Percentiles rank a stretch among this genome's conserved stretches.
phyloP scores from a whole-genome alignment of 2,888 invertebrate species.

The Taphrorychus bicolor region DNA sequence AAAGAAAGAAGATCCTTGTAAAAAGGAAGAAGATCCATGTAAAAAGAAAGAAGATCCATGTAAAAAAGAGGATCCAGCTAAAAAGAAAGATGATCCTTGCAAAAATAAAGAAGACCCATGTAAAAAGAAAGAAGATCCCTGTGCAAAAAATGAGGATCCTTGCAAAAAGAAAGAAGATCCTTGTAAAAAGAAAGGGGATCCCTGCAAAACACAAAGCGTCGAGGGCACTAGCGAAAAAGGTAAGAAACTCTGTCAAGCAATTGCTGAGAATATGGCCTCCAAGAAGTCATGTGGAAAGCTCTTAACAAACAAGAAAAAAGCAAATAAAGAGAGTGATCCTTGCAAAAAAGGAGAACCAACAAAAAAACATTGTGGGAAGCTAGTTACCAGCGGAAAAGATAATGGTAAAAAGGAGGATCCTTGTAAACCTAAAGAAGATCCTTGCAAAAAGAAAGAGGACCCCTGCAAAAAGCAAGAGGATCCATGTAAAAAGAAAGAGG shows the following conservation, averaged over 20 bases:
- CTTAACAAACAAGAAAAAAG: conserved; percentile 2
- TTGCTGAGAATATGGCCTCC: neutral
- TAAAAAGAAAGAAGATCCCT: no score
- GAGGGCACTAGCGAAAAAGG: neutral
- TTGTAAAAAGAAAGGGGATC: conserved; percentile 37
- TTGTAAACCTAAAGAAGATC: conserved; percentile 38
- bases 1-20: no score
- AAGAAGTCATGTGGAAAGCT: neutral
- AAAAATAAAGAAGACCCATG: conserved; percentile 36
- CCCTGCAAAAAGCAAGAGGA: conserved; percentile 41
- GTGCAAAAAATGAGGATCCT: no score
- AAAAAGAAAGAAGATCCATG: no score
- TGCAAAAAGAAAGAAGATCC: conserved; percentile 41
- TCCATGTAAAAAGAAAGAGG: no score
- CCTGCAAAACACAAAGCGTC: conserved; percentile 17
- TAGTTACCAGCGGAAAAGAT: conserved; percentile 15
- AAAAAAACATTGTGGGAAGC: no score
- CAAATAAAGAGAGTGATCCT: neutral
- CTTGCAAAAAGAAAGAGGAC: conserved; percentile 40
- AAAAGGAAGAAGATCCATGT: no score
- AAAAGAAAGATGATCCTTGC: conserved; percentile 35
- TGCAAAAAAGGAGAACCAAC: no score
- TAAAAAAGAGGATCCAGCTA: conserved; percentile 38
- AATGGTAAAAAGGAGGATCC: conserved; percentile 37
- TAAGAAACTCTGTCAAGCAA: neutral